Conservation (phyloP, 2,797 vertebrate genomes). For the Babyrousa celebensis region DNA sequence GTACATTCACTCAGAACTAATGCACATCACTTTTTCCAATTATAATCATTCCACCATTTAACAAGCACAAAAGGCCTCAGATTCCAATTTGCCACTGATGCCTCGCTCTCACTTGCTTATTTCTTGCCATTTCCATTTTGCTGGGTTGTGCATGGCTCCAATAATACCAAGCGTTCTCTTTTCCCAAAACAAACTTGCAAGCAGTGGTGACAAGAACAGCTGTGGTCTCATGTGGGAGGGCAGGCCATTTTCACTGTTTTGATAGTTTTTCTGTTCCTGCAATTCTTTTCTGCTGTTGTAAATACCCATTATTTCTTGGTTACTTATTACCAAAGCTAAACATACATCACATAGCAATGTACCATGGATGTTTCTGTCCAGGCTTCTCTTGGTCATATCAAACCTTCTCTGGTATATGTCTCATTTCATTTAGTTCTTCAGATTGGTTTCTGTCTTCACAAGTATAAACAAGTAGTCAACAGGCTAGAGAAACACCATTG, state of each 20-base stretch:
- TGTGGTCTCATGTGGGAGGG: slow-evolving; percentile 86
- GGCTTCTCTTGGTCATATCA: slow-evolving; percentile 77
- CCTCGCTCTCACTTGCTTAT: slow-evolving; percentile 92
- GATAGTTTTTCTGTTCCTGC: slow-evolving; percentile 85
- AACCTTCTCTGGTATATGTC: slow-evolving; percentile 73
- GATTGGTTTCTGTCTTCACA: slow-evolving; percentile 62
- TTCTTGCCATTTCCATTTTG: slow-evolving; percentile 92
- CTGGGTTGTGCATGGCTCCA: slow-evolving; percentile 89
- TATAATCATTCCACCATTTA: slow-evolving; percentile 95
- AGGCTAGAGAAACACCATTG: slow-evolving; percentile 77
- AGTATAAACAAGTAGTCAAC: slow-evolving; percentile 62
- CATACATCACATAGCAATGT: slow-evolving; percentile 74
- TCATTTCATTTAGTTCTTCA: slow-evolving; percentile 84
- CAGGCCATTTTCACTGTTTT: slow-evolving; percentile 85
- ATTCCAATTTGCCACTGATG: slow-evolving; percentile 95
- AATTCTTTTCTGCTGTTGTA: slow-evolving; percentile 84
- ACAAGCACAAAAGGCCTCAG: slow-evolving; percentile 94
- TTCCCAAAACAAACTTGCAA: slow-evolving; percentile 86
- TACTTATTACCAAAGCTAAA: slow-evolving; percentile 84
- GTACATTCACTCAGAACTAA: slow-evolving; percentile 95
- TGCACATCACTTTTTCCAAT: slow-evolving; percentile 95
- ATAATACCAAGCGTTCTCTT: slow-evolving; percentile 88
- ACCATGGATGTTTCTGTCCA: slow-evolving; percentile 20
- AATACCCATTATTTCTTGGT: slow-evolving; percentile 81
- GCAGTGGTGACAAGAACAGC: slow-evolving; percentile 87